Evolutionary conservation across 2,888 invertebrate genomes (phyloP).

Genomic region (Drosophila quinaria): DNA sequence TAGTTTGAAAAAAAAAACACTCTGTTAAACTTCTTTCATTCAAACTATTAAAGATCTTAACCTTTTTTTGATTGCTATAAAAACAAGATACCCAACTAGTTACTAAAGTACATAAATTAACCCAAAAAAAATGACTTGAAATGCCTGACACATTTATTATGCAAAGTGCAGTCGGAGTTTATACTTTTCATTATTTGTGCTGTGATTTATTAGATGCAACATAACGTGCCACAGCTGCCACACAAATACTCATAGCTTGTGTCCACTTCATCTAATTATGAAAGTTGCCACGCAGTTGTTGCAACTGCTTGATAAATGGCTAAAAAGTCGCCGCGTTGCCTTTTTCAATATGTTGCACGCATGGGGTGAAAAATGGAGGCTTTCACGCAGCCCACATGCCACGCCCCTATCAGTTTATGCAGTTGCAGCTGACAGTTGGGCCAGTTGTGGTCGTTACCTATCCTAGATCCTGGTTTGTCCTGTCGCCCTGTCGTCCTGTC

Average conservation of each 20-base stretch:
- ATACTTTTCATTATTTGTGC: constrained; percentile 9
- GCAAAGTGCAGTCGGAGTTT: neutral
- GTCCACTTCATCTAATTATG: constrained; percentile 69
- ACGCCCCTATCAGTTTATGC: constrained; percentile 13
- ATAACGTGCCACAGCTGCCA: constrained; percentile 21
- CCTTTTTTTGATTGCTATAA: no score
- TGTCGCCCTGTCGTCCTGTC: no score
- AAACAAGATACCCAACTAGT: neutral
- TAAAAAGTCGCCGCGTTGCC: constrained; percentile 54
- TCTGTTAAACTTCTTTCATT: no score
- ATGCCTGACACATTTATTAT: neutral
- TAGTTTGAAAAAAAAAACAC: no score
- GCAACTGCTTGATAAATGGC: constrained; percentile 63
- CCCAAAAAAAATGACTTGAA: neutral
- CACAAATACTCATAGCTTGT: constrained; percentile 25
- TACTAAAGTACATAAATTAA: neutral
- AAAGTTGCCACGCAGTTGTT: constrained; percentile 58
- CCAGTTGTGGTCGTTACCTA: constrained; percentile 47
- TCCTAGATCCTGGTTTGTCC: constrained; percentile 5
- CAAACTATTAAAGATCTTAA: no score
- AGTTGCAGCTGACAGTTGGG: constrained; percentile 52
- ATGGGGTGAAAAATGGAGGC: neutral
- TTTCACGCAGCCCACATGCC: constrained; percentile 12
- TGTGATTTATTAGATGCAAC: constrained; percentile 10
- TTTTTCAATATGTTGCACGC: constrained; percentile 70